Evolutionary conservation across 2,888 invertebrate species (phyloP), one percentile per base, ranked within the genome.

Genomic region (Calephelis perditalis): DNA sequence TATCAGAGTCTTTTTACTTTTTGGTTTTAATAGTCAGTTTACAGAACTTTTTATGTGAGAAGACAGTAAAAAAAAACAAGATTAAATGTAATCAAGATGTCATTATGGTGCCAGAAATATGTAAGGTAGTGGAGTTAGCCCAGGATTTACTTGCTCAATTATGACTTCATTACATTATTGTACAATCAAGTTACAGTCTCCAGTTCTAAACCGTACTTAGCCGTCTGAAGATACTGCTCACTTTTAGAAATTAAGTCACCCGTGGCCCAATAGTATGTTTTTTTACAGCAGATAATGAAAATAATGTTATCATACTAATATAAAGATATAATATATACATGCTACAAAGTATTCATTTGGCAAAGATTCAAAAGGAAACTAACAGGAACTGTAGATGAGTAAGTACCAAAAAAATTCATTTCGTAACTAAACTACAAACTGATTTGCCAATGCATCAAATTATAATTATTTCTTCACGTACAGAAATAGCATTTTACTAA

Each of bases 401-500:
- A 26, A 11, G 15, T 49, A 10, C 26, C 26, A 54, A 2, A 58
- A 15, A 3, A 47, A 5, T 58, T 7, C 11, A 4, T 5, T 37
- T 37, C 26, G 36, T 45, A 12, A 9, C 9, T 1, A n/a, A 15
- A 46, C 6, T n/a, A 37, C 3, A 26, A 47, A 15, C 15, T 47
- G 47, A 8, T 5, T 47, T 52, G 5, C 35, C 35, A 26, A 52
- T 6, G 26, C 26, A 35, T 40, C 10, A 26, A 15, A 52, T 11
- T 6, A 36, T 54, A 11, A 15, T 5, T 10, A 54, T 54, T 54
- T 45, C 45, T 35, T 11, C 37, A 40, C 36, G 56, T 45, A 46
- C 45, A 49, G 36, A 59, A 44, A 15, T 46, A 56, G 47, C n/a
- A 11, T 47, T 57, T 40, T 69, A 79, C 85, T 81, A 76, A 95